Evolutionary conservation across 1,140 invertebrate genomes (phyloP), one percentile per base, ranked within the genome.

Genomic region (Helicoverpa zea): DNA sequence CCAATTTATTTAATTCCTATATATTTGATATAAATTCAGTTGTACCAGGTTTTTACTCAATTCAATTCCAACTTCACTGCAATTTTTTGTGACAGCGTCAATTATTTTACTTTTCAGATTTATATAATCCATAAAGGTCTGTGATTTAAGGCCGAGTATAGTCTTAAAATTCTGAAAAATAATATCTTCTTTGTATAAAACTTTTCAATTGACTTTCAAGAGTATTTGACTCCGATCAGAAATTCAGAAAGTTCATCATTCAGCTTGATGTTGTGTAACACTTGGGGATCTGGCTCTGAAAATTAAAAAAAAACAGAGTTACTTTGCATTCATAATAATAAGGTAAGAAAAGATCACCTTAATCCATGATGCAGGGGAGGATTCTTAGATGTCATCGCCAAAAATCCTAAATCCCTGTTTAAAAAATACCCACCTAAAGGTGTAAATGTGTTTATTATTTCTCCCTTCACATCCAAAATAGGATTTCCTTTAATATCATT

Each of bases 401-500:
- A n/a, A n/a, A n/a, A n/a, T n/a, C n/a, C n/a, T n/a, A n/a, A n/a
- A n/a, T n/a, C n/a, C n/a, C n/a, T n/a, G 3, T 35, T 16, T 2
- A 16, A 14, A 51, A 56, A 35, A 54, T 78, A 78, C 75, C 54
- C 66, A 66, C 75, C 59, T 78, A 66, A 54, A 61, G 16, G 56
- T 11, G 56, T 75, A 0, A 75, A 47, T 12, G 47, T 29, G 23
- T 52, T 70, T 18, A 76, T 13, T 0, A 79, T 61, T 47, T 89
- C 87, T 79, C 74, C 79, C 59, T 91, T 90, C 16, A 87, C 56
- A 43, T 84, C 84, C n/a, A 83, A 76, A 10, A 79, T 78, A 56
- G 84, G 81, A 47, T 85, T 81, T 70, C 77, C 47, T 87, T 87
- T 18, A 86, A 82, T 73, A 70, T 89, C 87, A 84, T 87, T 91